Percentiles rank a stretch among this genome's conserved stretches.
Evolutionary conservation across 30 jellyfish, hydroid and myxozoan species (phyloP).

Genomic region (Nemopilema nomurai): DNA sequence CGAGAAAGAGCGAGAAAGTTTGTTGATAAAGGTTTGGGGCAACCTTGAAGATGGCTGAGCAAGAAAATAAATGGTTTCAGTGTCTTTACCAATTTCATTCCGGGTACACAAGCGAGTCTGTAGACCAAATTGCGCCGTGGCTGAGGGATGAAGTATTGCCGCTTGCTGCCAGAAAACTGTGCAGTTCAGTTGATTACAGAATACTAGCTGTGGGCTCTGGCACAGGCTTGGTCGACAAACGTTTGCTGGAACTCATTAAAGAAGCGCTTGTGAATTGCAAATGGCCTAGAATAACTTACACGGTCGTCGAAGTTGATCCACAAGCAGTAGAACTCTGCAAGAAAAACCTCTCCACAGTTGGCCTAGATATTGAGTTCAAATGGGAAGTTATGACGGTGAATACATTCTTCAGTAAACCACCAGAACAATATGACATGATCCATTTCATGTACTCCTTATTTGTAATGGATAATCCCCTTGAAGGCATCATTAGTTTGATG

Average conservation of each 20-base stretch:
- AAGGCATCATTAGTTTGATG: conserved; percentile 11
- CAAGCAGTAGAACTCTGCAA: conserved; percentile 51
- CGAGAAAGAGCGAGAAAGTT: too few species aligned
- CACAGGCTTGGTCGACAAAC: conserved; percentile 35
- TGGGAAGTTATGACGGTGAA: conserved; percentile 31
- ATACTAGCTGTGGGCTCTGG: conserved; percentile 51
- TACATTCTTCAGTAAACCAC: background rate
- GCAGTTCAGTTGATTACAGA: background rate
- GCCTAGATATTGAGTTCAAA: conserved; percentile 23
- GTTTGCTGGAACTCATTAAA: conserved; percentile 25
- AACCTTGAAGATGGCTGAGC: conserved; percentile 7
- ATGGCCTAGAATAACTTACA: conserved; percentile 20
- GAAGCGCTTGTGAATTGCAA: background rate
- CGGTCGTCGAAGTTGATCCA: conserved; percentile 43
- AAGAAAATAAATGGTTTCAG: conserved; percentile 22
- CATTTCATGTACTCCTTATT: conserved; percentile 31
- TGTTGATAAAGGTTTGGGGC: too few species aligned
- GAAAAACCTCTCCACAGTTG: conserved; percentile 1
- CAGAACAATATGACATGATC: conserved; percentile 35
- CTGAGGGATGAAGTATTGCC: conserved; percentile 23
- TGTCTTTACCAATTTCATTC: conserved; percentile 43
- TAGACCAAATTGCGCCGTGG: conserved; percentile 36
- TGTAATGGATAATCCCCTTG: conserved; percentile 14
- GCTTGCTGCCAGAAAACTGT: conserved; percentile 22
- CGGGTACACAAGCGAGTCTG: conserved; percentile 22